phyloP scores from a whole-genome alignment of 1,140 invertebrate species.

The Amyelois transitella region DNA sequence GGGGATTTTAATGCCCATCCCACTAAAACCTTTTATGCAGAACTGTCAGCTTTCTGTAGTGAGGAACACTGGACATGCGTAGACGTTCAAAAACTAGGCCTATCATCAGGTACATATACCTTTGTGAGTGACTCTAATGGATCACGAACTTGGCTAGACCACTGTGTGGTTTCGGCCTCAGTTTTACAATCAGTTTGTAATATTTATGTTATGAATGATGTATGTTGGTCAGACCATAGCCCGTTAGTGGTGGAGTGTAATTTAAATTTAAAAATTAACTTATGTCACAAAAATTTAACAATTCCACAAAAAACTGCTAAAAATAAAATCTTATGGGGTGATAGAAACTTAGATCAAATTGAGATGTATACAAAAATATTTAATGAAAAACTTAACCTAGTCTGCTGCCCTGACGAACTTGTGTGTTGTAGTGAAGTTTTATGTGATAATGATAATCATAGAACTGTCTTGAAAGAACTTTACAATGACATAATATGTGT shows the following conservation, averaged over 20 bases:
- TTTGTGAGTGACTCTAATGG: slow-evolving; percentile 5
- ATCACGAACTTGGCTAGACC: slow-evolving; percentile 7
- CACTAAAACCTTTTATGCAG: slow-evolving; percentile 1
- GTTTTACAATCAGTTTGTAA: not conserved
- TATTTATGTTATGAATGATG: not conserved
- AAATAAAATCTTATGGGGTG: slow-evolving; percentile 12
- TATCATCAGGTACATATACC: slow-evolving; percentile 1
- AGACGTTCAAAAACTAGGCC: slow-evolving; percentile 4
- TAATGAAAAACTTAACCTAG: slow-evolving; percentile 3
- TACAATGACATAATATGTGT: slow-evolving; percentile 5
- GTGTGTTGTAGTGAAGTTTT: slow-evolving; percentile 9
- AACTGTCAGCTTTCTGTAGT: slow-evolving; percentile 9
- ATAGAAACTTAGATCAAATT: slow-evolving; percentile 6
- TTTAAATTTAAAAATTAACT: not conserved
- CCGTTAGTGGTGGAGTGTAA: not conserved
- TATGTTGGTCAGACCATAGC: slow-evolving; percentile 4
- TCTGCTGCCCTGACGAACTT: slow-evolving; percentile 9
- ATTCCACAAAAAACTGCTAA: not conserved
- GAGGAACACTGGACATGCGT: slow-evolving; percentile 4
- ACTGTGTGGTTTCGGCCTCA: slow-evolving; percentile 1
- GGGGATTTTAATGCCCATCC: slow-evolving; percentile 8
- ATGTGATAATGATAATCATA: slow-evolving; percentile 10
- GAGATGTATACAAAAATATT: slow-evolving; percentile 4
- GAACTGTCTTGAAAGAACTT: slow-evolving; percentile 6
- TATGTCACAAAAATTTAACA: not conserved